Evolutionary conservation across 2,888 invertebrate genomes (phyloP).

Genomic region (Barypeithes pellucidus): DNA sequence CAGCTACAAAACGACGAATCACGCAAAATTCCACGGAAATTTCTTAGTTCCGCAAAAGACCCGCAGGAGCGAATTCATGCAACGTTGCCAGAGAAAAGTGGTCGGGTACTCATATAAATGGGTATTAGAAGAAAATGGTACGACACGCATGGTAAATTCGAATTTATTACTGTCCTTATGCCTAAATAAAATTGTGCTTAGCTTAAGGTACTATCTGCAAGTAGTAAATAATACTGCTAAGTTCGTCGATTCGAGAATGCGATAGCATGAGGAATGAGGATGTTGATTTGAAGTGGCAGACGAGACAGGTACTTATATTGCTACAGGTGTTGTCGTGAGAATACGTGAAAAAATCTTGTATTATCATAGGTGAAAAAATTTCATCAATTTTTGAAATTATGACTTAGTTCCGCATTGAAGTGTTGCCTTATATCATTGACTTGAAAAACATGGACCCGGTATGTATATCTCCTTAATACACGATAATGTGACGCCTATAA

Average conservation of each 20-base stretch:
- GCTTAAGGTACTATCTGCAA: neutral
- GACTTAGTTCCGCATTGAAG: too few relatives aligned
- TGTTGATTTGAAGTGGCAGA: neutral
- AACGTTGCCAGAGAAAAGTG: conserved; percentile 36
- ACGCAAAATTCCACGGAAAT: conserved; percentile 43
- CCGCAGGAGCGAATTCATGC: conserved; percentile 29
- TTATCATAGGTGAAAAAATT: too few relatives aligned
- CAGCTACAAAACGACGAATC: conserved; percentile 40
- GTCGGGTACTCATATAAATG: neutral
- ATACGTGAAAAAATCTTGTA: too few relatives aligned
- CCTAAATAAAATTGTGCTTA: too few relatives aligned
- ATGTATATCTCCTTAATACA: too few relatives aligned
- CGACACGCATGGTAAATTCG: conserved; percentile 9
- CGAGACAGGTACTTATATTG: too few relatives aligned
- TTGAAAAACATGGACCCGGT: too few relatives aligned
- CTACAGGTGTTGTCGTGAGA: too few relatives aligned
- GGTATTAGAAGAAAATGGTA: conserved; percentile 16
- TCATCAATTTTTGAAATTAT: too few relatives aligned
- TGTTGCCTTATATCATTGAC: too few relatives aligned
- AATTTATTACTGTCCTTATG: neutral
- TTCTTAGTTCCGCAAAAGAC: conserved; percentile 45
- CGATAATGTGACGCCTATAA: too few relatives aligned
- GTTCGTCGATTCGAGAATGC: neutral
- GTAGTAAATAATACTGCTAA: neutral
- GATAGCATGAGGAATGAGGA: neutral